Evolutionary conservation across 2,888 invertebrate genomes (phyloP).

Genomic region (Cryptophagus acutangulus): DNA sequence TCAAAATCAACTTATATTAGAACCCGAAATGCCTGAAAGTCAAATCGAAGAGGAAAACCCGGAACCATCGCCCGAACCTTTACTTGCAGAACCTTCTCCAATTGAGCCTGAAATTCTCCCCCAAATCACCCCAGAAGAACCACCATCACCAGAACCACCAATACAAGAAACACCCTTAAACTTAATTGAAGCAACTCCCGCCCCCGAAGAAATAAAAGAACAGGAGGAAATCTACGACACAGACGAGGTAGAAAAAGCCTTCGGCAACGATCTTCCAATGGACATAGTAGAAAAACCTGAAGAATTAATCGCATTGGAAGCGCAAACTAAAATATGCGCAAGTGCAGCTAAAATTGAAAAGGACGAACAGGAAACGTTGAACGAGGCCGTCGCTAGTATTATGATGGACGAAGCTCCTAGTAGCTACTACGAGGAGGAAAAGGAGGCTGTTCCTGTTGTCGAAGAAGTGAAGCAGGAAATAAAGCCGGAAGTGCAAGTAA

Average conservation of each 20-base stretch:
- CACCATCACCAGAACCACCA: neutral
- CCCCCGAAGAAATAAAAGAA: neutral
- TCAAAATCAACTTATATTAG: no score
- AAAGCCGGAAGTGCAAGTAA: neutral
- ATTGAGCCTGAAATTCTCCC: neutral
- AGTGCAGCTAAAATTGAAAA: constrained; percentile 25
- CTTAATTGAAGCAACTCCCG: neutral
- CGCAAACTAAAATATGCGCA: no score
- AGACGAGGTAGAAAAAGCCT: constrained; percentile 6
- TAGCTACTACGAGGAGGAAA: no score
- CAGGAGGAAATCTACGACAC: neutral
- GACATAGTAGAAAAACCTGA: neutral
- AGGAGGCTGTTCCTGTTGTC: neutral
- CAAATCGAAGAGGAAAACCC: neutral
- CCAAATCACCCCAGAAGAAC: neutral
- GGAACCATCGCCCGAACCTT: neutral
- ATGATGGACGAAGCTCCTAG: constrained; percentile 22
- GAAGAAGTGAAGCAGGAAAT: constrained; percentile 2
- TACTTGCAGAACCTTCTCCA: neutral
- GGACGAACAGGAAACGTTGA: constrained; percentile 30
- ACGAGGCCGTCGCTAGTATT: constrained; percentile 31
- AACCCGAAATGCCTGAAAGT: neutral
- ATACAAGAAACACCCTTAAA: neutral
- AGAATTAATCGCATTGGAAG: neutral
- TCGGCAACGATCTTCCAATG: constrained; percentile 3